These are phyloP conservation scores for Spinus olivaceus DNA, from an alignment of 2,797 vertebrate genomes.

Conservation along the genomic window DNA sequence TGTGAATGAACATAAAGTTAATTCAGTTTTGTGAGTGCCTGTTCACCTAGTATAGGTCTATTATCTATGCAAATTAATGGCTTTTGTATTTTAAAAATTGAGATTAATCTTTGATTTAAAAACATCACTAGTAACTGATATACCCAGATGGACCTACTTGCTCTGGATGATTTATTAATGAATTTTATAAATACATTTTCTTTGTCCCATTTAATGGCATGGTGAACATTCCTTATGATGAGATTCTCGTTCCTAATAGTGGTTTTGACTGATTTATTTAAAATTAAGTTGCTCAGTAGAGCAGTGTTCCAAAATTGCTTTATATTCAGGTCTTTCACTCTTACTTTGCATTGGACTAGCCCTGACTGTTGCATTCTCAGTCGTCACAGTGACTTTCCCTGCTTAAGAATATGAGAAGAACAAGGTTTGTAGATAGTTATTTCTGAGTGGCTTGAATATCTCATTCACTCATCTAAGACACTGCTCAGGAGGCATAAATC, in stretches of 20 bases:
- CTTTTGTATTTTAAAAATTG: background rate
- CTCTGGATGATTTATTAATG: background rate
- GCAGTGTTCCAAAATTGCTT: background rate
- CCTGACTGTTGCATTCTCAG: background rate
- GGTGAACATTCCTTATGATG: background rate
- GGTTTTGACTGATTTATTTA: background rate
- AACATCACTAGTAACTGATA: background rate
- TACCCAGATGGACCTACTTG: background rate
- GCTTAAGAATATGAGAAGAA: background rate
- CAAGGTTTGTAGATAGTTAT: background rate
- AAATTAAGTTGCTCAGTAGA: background rate
- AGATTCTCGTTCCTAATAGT: background rate
- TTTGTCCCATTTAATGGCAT: background rate
- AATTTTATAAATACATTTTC: background rate
- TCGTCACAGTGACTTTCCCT: fast-evolving
- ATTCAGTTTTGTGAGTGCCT: background rate
- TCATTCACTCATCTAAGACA: background rate
- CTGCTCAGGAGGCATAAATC: background rate
- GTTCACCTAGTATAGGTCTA: background rate
- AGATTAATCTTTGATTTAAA: background rate
- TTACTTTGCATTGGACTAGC: background rate
- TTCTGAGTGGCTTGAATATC: background rate
- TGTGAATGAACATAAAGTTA: background rate
- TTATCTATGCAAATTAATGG: background rate
- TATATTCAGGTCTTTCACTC: background rate